phyloP scores from a whole-genome alignment of 1,140 invertebrate species.

The Drosophila virilis region DNA sequence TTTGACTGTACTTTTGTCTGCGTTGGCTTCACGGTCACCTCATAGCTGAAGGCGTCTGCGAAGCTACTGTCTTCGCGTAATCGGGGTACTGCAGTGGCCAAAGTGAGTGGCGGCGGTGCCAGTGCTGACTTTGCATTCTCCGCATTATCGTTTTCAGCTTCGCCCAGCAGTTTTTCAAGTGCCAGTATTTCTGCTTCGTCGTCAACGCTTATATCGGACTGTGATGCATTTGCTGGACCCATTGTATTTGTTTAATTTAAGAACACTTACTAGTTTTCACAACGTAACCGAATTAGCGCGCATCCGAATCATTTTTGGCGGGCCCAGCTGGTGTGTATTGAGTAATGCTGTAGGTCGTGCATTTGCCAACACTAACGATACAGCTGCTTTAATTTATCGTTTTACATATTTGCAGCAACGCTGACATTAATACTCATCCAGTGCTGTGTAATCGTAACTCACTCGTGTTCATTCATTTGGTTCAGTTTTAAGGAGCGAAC shows the following conservation, averaged over 20 bases:
- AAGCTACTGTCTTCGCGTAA: slow-evolving; percentile 74
- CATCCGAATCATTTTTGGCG: slow-evolving; percentile 61
- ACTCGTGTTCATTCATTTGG: neutral
- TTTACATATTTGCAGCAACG: slow-evolving; percentile 4
- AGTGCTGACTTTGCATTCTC: slow-evolving; percentile 46
- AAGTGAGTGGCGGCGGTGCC: slow-evolving; percentile 22
- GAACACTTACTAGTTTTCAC: neutral
- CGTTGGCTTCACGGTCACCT: slow-evolving; percentile 44
- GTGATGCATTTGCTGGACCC: slow-evolving; percentile 51
- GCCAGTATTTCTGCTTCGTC: slow-evolving; percentile 73
- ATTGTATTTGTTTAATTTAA: slow-evolving; percentile 29
- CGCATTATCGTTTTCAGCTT: slow-evolving; percentile 48
- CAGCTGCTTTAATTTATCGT: slow-evolving; percentile 3
- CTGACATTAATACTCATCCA: neutral
- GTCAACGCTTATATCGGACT: slow-evolving; percentile 61
- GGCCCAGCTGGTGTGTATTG: slow-evolving; percentile 22
- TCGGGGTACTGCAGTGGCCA: slow-evolving; percentile 48
- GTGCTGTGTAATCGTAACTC: slow-evolving; percentile 9
- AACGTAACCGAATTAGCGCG: slow-evolving; percentile 35
- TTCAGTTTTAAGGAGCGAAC: slow-evolving; percentile 3
- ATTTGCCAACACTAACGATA: slow-evolving; percentile 29
- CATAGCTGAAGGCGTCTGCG: slow-evolving; percentile 70
- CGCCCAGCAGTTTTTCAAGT: slow-evolving; percentile 66
- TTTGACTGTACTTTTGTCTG: slow-evolving; percentile 5
- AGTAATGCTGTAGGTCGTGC: neutral